Evolutionary conservation across 2,797 vertebrate species (phyloP).

Genomic region (Thalassophryne amazonica): DNA sequence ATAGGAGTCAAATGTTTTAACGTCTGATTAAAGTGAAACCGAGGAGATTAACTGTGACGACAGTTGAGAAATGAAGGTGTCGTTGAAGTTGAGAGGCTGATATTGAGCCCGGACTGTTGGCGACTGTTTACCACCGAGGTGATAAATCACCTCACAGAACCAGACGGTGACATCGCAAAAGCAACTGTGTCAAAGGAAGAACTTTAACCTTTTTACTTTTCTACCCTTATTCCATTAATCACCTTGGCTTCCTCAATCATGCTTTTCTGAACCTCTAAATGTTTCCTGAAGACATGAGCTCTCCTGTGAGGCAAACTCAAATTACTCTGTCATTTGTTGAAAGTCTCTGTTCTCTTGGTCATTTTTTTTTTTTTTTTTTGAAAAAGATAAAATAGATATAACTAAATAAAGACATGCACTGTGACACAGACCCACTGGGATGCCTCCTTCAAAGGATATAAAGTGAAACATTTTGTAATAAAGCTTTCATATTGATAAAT

Average conservation of each 20-base stretch:
- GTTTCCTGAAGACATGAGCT: background rate
- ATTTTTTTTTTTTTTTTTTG: background rate
- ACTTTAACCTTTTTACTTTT: constrained; percentile 23
- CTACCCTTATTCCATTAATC: background rate
- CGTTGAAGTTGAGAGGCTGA: constrained; percentile 2
- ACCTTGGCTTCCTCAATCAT: background rate
- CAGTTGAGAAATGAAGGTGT: constrained; percentile 24
- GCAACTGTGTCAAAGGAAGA: background rate
- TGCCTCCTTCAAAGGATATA: no score
- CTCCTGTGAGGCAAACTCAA: background rate
- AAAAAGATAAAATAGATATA: background rate
- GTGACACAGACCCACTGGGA: no score
- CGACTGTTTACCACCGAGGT: constrained; percentile 4
- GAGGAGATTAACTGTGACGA: constrained; percentile 38
- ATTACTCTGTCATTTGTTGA: background rate
- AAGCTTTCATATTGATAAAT: no score
- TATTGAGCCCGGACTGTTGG: constrained; percentile 3
- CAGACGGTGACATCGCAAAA: background rate
- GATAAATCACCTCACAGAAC: constrained; percentile 36
- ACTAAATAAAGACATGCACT: background rate
- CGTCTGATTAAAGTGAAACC: constrained; percentile 30
- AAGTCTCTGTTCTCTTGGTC: background rate
- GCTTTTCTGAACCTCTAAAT: background rate
- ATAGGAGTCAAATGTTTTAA: constrained; percentile 31
- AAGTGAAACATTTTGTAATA: no score